Evolutionary conservation across 2,113 vertebrate species (phyloP).

Genomic region (Melanocharis versteri): DNA sequence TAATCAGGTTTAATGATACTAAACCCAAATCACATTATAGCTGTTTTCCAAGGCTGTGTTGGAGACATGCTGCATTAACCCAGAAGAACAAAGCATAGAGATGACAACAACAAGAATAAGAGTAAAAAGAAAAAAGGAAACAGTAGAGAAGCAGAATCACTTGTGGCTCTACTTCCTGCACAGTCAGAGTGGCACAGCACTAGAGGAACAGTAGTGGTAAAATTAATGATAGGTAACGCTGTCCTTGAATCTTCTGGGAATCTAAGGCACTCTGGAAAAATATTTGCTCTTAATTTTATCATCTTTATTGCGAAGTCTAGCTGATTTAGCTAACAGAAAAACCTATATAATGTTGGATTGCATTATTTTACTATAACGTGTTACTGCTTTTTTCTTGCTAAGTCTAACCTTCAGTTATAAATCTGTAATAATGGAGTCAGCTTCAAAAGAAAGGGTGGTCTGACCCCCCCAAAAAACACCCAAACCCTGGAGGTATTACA

Average conservation of each 20-base stretch:
- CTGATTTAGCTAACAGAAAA: background rate
- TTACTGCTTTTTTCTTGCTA: background rate
- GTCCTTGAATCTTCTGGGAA: background rate
- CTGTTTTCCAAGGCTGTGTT: slow-evolving; percentile 51
- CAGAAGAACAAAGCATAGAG: slow-evolving; percentile 6
- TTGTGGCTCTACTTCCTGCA: background rate
- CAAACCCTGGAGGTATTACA: background rate
- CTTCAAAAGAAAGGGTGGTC: background rate
- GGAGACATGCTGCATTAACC: slow-evolving; percentile 45
- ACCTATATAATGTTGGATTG: background rate
- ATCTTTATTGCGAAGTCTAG: background rate
- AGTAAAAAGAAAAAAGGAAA: background rate
- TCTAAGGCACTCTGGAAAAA: background rate
- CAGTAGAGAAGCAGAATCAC: background rate
- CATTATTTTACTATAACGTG: background rate
- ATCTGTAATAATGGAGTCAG: background rate
- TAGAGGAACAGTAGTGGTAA: background rate
- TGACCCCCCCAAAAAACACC: background rate
- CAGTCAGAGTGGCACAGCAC: background rate
- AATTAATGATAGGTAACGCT: background rate
- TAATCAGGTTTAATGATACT: slow-evolving; percentile 67
- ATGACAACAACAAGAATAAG: background rate
- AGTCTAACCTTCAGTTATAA: background rate
- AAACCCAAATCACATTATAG: slow-evolving; percentile 64
- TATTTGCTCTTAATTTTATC: background rate